Evolutionary conservation across 2,797 vertebrate genomes (phyloP), one percentile per base, ranked within the genome.

Genomic region (Chlorospingus flavigularis): DNA sequence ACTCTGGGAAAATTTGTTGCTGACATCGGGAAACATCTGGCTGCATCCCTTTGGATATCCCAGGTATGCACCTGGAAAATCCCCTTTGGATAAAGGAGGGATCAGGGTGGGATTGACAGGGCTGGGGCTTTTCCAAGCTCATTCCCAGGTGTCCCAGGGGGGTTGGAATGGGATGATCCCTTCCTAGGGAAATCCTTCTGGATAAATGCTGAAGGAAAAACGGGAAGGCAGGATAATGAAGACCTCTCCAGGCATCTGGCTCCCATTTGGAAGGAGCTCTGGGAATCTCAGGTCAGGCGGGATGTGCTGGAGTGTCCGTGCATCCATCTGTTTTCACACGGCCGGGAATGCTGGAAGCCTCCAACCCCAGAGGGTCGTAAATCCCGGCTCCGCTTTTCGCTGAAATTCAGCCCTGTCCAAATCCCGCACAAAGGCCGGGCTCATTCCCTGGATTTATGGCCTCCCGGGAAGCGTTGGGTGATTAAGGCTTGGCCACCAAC

Each of bases 301-400:
- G 98, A 93, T 98, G 95, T 96, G 98, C 98, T 92, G 98, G 98
- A 98, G 98, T 99, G 99, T 99, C 99, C 98, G 98, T 98, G 98
- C 98, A 98, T 99, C 99, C 99, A 99, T 99, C 99, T 99, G 99
- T 99, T 99, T 99, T 99, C 99, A 99, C 99, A 99, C 98, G 98
- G 97, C 98, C 97, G 98, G 98, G 98, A 99, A 98, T 98, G 99
- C 99, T 98, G 99, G 98, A 98, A 98, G 99, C 98, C 99, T 99
- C 99, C 98, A 99, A 98, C 99, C 99, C 98, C 98, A 97, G 98
- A 99, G 99, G 98, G 98, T 98, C 98, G 98, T 99, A 99, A 99
- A 99, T 99, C 99, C 99, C 98, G 14, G 84, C 97, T 96, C 97
- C 95, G 97, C 98, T 99, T 99, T 99, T 98, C 98, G 99, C 99